Evolutionary conservation across 2,888 invertebrate genomes (phyloP), one percentile per base, ranked within the genome.

Genomic region (Conchocele bisecta): DNA sequence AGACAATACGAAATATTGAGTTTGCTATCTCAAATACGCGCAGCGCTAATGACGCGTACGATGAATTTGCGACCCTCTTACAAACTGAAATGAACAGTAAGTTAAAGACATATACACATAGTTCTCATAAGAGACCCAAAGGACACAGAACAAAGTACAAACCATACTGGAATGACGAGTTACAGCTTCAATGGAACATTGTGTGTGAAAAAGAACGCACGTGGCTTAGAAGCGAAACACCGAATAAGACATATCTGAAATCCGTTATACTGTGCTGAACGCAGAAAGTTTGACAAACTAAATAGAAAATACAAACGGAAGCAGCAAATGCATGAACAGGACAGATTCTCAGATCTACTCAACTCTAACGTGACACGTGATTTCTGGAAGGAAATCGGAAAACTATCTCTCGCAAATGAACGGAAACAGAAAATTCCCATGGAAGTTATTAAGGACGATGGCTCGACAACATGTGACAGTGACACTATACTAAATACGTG

Each of bases 251-350:
- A 51, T 5, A 13, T 3, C 13, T 31, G 31, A 9, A 33, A 51
- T 33, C 33, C 17, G 3, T 20, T 33, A 33, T 51, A 51, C 22
- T 51, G 51, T 51, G 51, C 51, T 17, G 51, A 51, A 51, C 51
- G 33, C n/a, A 31, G 22, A 29, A 3, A 2, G 5, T 51, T 51
- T 33, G 51, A 51, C 17, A 29, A 29, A 20, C 15, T 51, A 17
- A 51, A 51, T 22, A 51, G 51, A 33, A 31, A 35, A 1, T 51
- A 13, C 35, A 51, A 51, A 15, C 51, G 51, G 1, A 31, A 51
- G 33, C 29, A 51, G 17, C 51, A 29, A 15, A 26, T 20, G 35
- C 17, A 5, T 9, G 31, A 51, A 31, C 51, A 51, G 17, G 51
- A 51, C 31, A 51, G 35, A 51, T 5, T 51, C n/a, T n/a, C 31